Evolutionary conservation across 2,113 vertebrate species (phyloP).

Genomic region (Eleginops maclovinus): DNA sequence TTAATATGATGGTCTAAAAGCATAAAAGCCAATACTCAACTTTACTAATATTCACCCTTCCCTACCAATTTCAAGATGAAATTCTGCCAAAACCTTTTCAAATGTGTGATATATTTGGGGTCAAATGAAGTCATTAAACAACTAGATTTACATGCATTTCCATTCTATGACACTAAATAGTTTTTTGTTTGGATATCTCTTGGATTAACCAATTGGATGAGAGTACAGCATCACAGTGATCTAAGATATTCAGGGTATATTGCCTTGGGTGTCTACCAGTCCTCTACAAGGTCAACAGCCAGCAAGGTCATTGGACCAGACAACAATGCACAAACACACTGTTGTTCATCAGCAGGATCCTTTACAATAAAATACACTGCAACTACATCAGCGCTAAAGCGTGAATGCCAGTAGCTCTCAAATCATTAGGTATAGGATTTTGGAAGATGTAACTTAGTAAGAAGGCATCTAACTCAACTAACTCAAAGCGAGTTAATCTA

Average conservation of each 20-base stretch:
- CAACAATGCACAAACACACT: slow-evolving; percentile 29
- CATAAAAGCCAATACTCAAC: too few species aligned
- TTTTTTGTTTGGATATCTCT: neutral
- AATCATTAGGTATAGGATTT: slow-evolving; percentile 37
- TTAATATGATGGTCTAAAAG: too few species aligned
- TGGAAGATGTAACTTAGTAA: slow-evolving; percentile 35
- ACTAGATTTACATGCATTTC: neutral
- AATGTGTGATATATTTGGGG: neutral
- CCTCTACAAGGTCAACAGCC: slow-evolving; percentile 50
- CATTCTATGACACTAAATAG: neutral
- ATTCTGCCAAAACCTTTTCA: neutral
- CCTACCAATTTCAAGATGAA: neutral
- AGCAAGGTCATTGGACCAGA: slow-evolving; percentile 47
- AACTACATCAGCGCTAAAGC: slow-evolving; percentile 9
- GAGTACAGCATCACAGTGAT: slow-evolving; percentile 6
- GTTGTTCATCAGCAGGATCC: slow-evolving; percentile 33
- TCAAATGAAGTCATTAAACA: neutral
- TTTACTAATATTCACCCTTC: too few species aligned
- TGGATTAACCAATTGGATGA: slow-evolving; percentile 16
- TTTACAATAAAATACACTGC: slow-evolving; percentile 20
- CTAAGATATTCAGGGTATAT: slow-evolving; percentile 35
- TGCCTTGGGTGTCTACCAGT: slow-evolving; percentile 59
- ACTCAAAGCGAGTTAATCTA: too few species aligned
- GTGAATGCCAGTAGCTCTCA: slow-evolving; percentile 17
- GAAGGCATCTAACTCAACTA: too few species aligned